Evolutionary conservation across 2,797 vertebrate genomes (phyloP).

Genomic region (Schizothorax lantsangensis): DNA sequence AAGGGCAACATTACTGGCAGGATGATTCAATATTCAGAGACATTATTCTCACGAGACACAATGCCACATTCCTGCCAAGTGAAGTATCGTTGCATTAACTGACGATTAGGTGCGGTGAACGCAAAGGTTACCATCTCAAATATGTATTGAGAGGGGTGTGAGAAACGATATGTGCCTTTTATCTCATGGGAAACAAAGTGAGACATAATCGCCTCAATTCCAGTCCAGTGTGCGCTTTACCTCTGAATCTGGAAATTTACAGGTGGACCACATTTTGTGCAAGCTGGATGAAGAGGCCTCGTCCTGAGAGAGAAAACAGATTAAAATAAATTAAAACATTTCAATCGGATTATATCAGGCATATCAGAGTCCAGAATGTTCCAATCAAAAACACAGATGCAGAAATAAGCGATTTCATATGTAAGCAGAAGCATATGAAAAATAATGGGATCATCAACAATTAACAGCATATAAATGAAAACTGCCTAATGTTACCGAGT

Average conservation of each 20-base stretch:
- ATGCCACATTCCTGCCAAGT: constrained; percentile 30
- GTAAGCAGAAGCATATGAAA: background rate
- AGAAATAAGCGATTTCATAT: background rate
- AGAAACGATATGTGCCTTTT: background rate
- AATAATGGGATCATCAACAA: background rate
- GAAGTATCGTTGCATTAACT: background rate
- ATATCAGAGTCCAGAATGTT: too few relatives aligned
- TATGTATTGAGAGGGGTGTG: constrained; percentile 9
- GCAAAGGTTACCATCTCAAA: constrained; percentile 17
- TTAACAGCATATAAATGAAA: background rate
- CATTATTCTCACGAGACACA: background rate
- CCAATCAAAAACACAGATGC: background rate
- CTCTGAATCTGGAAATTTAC: constrained; percentile 77
- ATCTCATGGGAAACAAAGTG: constrained; percentile 18
- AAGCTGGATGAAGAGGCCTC: constrained; percentile 68
- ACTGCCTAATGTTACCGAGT: too few relatives aligned
- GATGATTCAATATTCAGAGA: constrained; percentile 12
- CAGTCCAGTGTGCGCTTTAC: constrained; percentile 62
- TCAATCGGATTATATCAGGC: too few relatives aligned
- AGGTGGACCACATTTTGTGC: constrained; percentile 71
- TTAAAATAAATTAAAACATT: background rate
- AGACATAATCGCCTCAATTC: background rate
- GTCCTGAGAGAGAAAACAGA: constrained; percentile 66
- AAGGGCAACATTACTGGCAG: constrained; percentile 13
- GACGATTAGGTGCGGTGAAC: constrained; percentile 20